Conservation (phyloP, 2,797 vertebrate genomes). For the Enteromius thamalakanensis region DNA sequence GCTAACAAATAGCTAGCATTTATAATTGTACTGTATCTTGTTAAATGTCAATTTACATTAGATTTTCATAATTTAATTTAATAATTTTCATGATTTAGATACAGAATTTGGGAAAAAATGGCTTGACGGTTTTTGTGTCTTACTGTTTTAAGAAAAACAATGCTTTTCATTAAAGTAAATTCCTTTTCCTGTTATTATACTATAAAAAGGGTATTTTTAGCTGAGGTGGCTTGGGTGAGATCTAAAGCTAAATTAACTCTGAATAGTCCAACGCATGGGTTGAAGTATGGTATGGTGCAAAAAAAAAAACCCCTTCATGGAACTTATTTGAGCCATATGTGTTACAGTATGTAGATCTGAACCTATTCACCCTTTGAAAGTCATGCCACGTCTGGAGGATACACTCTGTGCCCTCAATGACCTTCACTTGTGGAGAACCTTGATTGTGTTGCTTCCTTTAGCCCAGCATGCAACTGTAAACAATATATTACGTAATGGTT, state of each 20-base stretch:
- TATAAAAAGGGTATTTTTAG: neutral
- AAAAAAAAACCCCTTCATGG: constrained; percentile 24
- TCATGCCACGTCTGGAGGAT: constrained; percentile 4
- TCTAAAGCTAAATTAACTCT: constrained; percentile 51
- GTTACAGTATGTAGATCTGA: constrained; percentile 23
- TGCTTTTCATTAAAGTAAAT: neutral
- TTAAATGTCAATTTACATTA: neutral
- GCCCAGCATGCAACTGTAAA: constrained; percentile 5
- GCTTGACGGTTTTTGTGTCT: neutral
- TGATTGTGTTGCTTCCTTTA: constrained; percentile 16
- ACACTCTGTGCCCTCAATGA: constrained; percentile 31
- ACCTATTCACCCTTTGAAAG: constrained; percentile 19
- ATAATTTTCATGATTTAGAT: neutral
- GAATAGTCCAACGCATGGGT: constrained; percentile 43
- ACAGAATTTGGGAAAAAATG: neutral
- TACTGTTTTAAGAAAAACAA: neutral
- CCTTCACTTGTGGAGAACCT: constrained; percentile 9
- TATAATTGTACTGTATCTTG: neutral
- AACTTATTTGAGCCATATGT: constrained; percentile 24
- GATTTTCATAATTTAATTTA: too few relatives aligned
- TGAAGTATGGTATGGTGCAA: constrained; percentile 37
- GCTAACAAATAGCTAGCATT: neutral
- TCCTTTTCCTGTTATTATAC: neutral
- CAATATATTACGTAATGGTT: neutral
- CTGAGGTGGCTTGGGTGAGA: constrained; percentile 1